Evolutionary conservation across 2,888 invertebrate species (phyloP).

Genomic region (Zele albiditarsus): DNA sequence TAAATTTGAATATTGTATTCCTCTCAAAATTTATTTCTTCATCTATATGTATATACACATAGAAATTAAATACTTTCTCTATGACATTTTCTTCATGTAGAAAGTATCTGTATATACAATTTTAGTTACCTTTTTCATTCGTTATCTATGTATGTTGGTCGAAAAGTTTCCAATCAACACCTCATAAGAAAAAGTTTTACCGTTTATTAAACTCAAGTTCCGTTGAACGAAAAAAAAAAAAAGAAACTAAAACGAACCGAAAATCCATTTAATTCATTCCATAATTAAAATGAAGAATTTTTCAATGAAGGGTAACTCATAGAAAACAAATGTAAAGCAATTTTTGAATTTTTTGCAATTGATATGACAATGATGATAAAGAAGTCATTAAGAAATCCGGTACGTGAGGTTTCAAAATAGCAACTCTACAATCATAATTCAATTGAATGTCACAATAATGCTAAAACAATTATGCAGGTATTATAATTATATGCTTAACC

Average conservation of each 20-base stretch:
- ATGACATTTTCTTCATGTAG: slow-evolving; percentile 34
- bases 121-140: no score
- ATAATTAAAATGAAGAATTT: no score
- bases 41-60: not conserved
- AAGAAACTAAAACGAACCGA: no score
- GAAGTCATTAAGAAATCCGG: no score
- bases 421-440: no score
- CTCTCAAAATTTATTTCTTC: not conserved
- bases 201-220: not conserved
- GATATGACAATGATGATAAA: no score
- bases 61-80: slow-evolving; percentile 18
- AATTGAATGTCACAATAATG: no score
- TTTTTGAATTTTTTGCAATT: no score
- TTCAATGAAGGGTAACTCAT: not conserved
- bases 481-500: not conserved
- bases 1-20: slow-evolving; percentile 37
- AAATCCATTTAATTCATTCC: no score
- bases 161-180: not conserved
- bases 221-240: not conserved
- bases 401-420: no score
- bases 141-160: not conserved
- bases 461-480: not conserved
- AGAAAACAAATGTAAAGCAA: no score
- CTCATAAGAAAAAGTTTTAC: no score
- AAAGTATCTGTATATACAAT: slow-evolving; percentile 37